Percentiles rank a stretch among this genome's conserved stretches.
These are phyloP conservation scores for Bubo blakistoni DNA, from an alignment of 2,113 vertebrate genomes.

Conservation along the genomic window DNA sequence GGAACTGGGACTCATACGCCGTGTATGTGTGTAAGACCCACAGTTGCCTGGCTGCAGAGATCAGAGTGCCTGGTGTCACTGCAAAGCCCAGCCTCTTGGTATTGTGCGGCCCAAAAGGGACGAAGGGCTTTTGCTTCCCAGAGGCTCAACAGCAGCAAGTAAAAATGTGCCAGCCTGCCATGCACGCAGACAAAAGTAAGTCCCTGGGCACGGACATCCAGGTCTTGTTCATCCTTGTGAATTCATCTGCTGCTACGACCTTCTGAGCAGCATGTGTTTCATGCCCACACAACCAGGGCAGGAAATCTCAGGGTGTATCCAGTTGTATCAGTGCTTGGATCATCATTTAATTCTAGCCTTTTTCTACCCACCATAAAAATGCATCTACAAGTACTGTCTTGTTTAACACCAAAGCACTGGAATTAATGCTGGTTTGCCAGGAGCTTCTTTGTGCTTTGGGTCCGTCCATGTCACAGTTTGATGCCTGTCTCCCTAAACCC, in stretches of 20 bases:
- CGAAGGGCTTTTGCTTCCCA: background rate
- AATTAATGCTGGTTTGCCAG: background rate
- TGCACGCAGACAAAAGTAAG: background rate
- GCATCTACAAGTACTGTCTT: background rate
- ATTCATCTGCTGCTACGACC: background rate
- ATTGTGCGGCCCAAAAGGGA: background rate
- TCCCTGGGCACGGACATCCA: background rate
- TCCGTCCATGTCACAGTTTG: background rate
- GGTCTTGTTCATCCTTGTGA: background rate
- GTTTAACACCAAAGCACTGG: fast-evolving
- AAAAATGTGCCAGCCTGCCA: background rate
- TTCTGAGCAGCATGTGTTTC: background rate
- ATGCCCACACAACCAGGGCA: background rate
- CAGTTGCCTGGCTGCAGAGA: background rate
- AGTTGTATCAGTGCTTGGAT: background rate
- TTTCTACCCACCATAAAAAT: background rate
- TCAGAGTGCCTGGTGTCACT: background rate
- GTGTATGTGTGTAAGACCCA: background rate
- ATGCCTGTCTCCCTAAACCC: background rate
- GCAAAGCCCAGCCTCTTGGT: background rate
- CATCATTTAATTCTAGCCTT: background rate
- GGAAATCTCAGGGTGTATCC: background rate
- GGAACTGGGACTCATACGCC: background rate
- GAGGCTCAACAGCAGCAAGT: background rate
- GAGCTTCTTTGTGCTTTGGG: background rate